Conservation (phyloP, 1,140 invertebrate genomes). For the Drosophila arizonae region DNA sequence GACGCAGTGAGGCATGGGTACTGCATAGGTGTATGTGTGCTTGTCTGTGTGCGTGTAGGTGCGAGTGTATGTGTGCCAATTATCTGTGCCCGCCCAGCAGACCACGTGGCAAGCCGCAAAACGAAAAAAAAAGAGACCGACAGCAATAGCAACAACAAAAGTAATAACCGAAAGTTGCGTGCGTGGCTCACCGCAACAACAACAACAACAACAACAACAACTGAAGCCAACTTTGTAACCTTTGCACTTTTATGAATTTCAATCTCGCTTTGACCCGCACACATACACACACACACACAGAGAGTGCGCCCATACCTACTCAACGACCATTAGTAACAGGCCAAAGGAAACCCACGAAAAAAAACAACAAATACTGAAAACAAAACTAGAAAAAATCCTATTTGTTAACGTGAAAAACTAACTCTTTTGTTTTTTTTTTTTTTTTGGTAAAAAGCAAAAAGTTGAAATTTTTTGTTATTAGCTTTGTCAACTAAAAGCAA, state of each 20-base stretch:
- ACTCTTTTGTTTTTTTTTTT: background rate
- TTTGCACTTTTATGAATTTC: slow-evolving; percentile 70
- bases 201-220: slow-evolving; percentile 21
- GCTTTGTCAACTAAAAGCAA: background rate
- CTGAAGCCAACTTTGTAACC: slow-evolving; percentile 61
- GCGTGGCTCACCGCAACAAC: slow-evolving; percentile 26
- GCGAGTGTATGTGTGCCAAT: slow-evolving; percentile 39
- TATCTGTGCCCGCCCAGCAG: slow-evolving; percentile 34
- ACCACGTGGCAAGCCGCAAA: slow-evolving; percentile 49
- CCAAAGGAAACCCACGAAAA: slow-evolving; percentile 6
- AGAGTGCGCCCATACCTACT: slow-evolving; percentile 5
- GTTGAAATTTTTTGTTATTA: background rate
- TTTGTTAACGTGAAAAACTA: slow-evolving; percentile 1
- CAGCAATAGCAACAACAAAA: slow-evolving; percentile 20
- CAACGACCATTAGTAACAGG: slow-evolving; percentile 38
- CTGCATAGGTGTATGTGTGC: background rate
- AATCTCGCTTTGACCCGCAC: slow-evolving; percentile 46
- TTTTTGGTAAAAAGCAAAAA: too few relatives aligned
- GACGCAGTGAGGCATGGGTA: slow-evolving; percentile 7
- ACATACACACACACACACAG: slow-evolving; percentile 21
- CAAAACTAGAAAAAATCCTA: slow-evolving; percentile 11
- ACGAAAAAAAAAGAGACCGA: slow-evolving; percentile 5
- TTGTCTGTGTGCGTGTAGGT: slow-evolving; percentile 8
- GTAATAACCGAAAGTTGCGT: slow-evolving; percentile 46
- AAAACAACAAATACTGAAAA: slow-evolving; percentile 10